Conservation (phyloP, 2,113 vertebrate species). For the Natator depressus region DNA sequence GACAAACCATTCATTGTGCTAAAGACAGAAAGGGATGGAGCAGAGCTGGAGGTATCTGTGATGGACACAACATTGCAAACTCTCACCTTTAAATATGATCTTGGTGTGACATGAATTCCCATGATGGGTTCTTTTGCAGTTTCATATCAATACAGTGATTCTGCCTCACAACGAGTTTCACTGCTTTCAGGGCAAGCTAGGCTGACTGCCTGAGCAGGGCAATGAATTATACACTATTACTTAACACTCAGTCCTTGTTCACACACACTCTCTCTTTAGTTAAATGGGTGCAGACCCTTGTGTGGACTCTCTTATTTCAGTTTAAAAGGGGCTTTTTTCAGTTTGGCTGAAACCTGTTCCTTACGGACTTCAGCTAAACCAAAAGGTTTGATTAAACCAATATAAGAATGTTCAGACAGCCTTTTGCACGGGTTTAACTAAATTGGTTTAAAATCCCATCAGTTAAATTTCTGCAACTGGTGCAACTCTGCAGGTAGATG, state of each 20-base stretch:
- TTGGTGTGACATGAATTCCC: not conserved
- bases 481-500: not conserved
- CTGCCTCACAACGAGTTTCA: not conserved
- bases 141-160: not conserved
- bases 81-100: not conserved
- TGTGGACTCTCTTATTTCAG: not conserved
- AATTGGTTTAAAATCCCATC: not conserved
- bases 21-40: not conserved
- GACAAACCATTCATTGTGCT: not conserved
- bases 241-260: no score
- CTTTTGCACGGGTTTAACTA: not conserved
- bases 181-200: not conserved
- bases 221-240: no score
- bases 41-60: not conserved
- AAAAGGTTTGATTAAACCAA: not conserved
- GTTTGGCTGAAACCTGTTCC: not conserved
- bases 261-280: not conserved
- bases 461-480: not conserved
- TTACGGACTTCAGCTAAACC: not conserved
- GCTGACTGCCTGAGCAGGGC: not conserved
- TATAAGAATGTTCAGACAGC: not conserved
- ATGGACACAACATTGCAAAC: not conserved
- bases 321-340: rapidly evolving
- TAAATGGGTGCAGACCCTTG: not conserved
- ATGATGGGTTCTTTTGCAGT: not conserved